Evolutionary conservation across 2,888 invertebrate genomes (phyloP).

Genomic region (Netelia melanura): DNA sequence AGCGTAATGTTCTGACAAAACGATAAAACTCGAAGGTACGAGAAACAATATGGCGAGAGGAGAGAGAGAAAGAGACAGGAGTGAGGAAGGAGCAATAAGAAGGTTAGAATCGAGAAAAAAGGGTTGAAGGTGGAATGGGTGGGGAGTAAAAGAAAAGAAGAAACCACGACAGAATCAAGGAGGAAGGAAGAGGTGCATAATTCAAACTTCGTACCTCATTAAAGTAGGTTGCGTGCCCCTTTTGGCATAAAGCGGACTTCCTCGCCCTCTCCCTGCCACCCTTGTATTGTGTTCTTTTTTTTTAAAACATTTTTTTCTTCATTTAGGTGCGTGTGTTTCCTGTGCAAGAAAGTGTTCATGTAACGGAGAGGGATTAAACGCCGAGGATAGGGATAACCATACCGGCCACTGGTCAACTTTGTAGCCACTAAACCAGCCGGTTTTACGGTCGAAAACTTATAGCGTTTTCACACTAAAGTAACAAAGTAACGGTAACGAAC

Average conservation of each 20-base stretch:
- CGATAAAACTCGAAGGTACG: constrained; percentile 38
- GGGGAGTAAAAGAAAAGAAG: constrained; percentile 31
- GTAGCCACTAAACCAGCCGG: constrained; percentile 82
- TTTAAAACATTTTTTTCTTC: background rate
- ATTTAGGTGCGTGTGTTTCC: constrained; percentile 27
- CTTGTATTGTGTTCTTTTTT: background rate
- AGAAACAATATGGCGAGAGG: background rate
- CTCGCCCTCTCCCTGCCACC: constrained; percentile 30
- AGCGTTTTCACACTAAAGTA: constrained; percentile 81
- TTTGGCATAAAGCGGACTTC: constrained; percentile 68
- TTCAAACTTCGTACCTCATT: constrained; percentile 82
- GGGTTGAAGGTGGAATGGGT: constrained; percentile 16
- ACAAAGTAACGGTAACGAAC: constrained; percentile 77
- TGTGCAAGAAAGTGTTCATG: constrained; percentile 45
- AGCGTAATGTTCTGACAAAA: constrained; percentile 34
- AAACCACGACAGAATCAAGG: constrained; percentile 52
- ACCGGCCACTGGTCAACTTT: constrained; percentile 79
- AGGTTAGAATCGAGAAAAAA: constrained; percentile 8
- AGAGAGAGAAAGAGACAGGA: background rate
- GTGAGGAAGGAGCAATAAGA: background rate
- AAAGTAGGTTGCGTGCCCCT: constrained; percentile 76
- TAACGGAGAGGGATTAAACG: constrained; percentile 75
- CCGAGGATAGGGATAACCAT: constrained; percentile 66
- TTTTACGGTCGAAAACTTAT: constrained; percentile 82
- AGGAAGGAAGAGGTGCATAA: constrained; percentile 77